A percentile compares a stretch with the other conserved stretches of the same genome.
Conservation (phyloP, 2,888 invertebrate genomes). For the Amiota communis region DNA sequence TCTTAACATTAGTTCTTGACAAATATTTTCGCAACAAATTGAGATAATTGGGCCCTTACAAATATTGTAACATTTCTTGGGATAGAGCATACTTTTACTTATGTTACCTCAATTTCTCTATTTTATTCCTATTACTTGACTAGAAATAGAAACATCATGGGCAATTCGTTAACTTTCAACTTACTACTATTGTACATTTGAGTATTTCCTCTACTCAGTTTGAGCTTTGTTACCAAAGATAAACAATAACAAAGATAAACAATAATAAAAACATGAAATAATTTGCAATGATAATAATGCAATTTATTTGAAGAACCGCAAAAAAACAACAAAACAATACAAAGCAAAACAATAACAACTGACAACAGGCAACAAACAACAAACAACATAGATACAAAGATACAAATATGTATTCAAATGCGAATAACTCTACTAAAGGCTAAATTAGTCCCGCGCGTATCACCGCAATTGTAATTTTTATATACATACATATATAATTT, state of each 20-base stretch:
- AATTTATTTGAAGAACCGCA: constrained; percentile 43
- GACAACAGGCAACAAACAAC: constrained; percentile 44
- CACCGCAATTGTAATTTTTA: not conserved
- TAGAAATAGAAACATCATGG: too few species aligned
- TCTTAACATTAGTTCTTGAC: not conserved
- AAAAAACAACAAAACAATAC: constrained; percentile 8
- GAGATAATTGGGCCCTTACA: not conserved
- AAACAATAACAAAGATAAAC: not conserved
- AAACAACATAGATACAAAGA: constrained; percentile 34
- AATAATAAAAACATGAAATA: constrained; percentile 32
- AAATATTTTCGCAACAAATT: constrained; percentile 7
- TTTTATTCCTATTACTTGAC: too few species aligned
- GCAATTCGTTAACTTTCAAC: too few species aligned
- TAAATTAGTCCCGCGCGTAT: constrained; percentile 42
- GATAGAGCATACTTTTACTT: too few species aligned
- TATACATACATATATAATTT: not conserved
- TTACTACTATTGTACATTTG: too few species aligned
- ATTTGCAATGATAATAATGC: constrained; percentile 47
- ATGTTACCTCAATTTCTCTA: too few species aligned
- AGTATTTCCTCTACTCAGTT: too few species aligned
- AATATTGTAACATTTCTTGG: not conserved
- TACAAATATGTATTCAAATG: not conserved
- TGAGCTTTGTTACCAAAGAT: not conserved
- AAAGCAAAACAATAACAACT: constrained; percentile 4
- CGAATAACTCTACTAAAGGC: constrained; percentile 20